These are phyloP conservation scores for Caenorhabditis brenneri DNA, from an alignment of 1,140 invertebrate genomes.

Conservation along the genomic window DNA sequence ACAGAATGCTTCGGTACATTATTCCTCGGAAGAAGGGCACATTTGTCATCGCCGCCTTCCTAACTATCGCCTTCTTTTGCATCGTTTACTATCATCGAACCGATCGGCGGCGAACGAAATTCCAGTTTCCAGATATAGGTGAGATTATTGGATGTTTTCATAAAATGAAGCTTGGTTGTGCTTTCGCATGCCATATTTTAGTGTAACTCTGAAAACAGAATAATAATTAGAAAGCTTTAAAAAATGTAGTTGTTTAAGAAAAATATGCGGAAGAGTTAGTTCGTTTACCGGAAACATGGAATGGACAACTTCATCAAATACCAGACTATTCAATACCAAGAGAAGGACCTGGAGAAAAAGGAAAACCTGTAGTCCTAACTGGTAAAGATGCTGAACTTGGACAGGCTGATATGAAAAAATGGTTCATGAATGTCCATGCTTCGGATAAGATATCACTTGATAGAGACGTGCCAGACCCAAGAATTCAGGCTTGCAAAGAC, in stretches of 20 bases:
- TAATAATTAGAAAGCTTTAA: too few species aligned
- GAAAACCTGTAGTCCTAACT: constrained; percentile 37
- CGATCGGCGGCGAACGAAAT: constrained; percentile 5
- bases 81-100: constrained; percentile 19
- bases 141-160: neutral
- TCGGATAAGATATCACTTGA: constrained; percentile 56
- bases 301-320: constrained; percentile 26
- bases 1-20: constrained; percentile 28
- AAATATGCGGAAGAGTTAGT: constrained; percentile 21
- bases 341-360: constrained; percentile 56
- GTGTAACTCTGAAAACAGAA: too few species aligned
- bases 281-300: neutral
- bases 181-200: too few species aligned
- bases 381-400: constrained; percentile 49
- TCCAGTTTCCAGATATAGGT: constrained; percentile 18
- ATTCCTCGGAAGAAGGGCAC: constrained; percentile 26
- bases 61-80: constrained; percentile 25
- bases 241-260: neutral
- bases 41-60: constrained; percentile 23
- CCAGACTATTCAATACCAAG: constrained; percentile 25
- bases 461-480: constrained; percentile 44
- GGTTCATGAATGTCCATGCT: constrained; percentile 60
- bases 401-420: constrained; percentile 56
- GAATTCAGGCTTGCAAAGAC: constrained; percentile 40
- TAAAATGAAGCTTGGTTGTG: neutral